Evolutionary conservation across 2,113 vertebrate species (phyloP).

Genomic region (Trichomycterus rosablanca): DNA sequence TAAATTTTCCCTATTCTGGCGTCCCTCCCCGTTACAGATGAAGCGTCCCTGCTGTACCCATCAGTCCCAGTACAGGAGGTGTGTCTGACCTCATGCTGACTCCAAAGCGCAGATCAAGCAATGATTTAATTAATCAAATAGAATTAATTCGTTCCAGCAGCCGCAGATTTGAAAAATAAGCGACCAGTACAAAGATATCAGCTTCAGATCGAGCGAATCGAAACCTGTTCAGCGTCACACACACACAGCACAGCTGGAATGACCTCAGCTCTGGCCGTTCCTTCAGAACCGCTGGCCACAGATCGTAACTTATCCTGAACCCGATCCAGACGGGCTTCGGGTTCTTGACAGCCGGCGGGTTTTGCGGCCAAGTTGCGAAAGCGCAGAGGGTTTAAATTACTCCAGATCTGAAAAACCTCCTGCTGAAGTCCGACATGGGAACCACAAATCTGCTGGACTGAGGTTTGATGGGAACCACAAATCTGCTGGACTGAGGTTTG

Average conservation of each 20-base stretch:
- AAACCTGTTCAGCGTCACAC: conserved; percentile 13
- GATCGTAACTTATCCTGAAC: conserved; percentile 14
- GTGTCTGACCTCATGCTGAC: no score
- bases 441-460: neutral
- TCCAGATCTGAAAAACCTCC: neutral
- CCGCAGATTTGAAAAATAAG: neutral
- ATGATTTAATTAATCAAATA: no score
- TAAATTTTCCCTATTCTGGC: no score
- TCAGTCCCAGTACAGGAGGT: no score
- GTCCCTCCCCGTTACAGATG: no score
- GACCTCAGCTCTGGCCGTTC: conserved; percentile 19
- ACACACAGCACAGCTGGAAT: conserved; percentile 27
- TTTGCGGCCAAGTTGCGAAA: conserved; percentile 11
- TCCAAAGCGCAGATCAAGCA: no score
- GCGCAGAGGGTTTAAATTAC: neutral
- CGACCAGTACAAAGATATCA: conserved; percentile 19
- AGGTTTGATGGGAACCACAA: no score
- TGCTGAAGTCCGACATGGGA: neutral
- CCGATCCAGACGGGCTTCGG: neutral
- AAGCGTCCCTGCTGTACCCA: no score
- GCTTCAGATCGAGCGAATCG: conserved; percentile 24
- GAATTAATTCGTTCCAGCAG: neutral
- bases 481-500: no score
- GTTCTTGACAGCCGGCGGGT: conserved; percentile 1
- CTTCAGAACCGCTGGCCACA: conserved; percentile 11